These are phyloP conservation scores for Hyla sarda DNA, from an alignment of 2,113 vertebrate genomes.

Conservation along the genomic window DNA sequence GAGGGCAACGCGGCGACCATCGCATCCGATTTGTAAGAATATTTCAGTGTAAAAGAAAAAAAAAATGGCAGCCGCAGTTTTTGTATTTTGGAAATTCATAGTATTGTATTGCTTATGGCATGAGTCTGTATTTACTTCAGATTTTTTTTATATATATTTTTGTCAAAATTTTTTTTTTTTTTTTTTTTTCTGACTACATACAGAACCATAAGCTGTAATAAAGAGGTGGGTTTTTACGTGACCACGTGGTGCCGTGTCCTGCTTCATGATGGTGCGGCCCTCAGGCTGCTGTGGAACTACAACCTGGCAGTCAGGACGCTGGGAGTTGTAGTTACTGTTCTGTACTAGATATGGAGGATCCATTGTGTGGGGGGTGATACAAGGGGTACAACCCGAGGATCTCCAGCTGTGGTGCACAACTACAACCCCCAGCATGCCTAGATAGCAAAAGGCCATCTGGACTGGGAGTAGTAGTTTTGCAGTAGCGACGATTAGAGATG, in stretches of 20 bases:
- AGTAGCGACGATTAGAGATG: no score
- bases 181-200: constrained; percentile 56
- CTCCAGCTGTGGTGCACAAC: no score
- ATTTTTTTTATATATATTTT: constrained; percentile 62
- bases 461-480: no score
- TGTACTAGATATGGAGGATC: no score
- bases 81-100: constrained; percentile 64
- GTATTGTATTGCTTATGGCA: constrained; percentile 66
- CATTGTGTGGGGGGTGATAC: no score
- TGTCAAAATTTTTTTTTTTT: constrained; percentile 20
- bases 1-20: background rate
- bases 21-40: constrained; percentile 40
- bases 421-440: no score
- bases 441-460: no score
- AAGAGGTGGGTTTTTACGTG: constrained; percentile 69
- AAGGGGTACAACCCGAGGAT: no score
- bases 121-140: constrained; percentile 64
- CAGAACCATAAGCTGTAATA: constrained; percentile 64
- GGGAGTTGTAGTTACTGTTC: no score
- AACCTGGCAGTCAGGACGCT: no score
- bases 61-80: constrained; percentile 43
- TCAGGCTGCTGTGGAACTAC: no score
- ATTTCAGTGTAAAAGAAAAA: constrained; percentile 62
- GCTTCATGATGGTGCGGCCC: no score
- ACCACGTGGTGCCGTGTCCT: background rate